Evolutionary conservation across 2,113 vertebrate species (phyloP).

Genomic region (Chroicocephalus ridibundus): DNA sequence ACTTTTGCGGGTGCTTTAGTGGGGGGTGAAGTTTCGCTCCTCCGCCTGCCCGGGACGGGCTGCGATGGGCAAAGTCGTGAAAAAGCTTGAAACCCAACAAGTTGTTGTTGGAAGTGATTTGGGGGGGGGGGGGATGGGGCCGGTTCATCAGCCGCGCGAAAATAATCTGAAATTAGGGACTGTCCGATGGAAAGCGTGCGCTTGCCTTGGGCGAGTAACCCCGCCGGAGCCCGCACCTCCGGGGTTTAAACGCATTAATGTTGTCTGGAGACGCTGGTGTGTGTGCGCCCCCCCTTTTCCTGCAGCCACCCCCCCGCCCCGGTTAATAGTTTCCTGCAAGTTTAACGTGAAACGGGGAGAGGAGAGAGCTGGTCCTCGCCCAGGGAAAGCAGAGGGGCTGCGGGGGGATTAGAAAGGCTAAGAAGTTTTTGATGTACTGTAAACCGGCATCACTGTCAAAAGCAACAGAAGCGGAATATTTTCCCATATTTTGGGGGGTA

Average conservation of each 20-base stretch:
- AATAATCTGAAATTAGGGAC: not conserved
- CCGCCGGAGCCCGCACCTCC: not conserved
- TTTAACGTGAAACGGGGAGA: not conserved
- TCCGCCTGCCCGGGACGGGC: not conserved
- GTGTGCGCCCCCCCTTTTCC: not conserved
- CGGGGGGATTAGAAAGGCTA: not conserved
- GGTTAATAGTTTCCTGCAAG: not conserved
- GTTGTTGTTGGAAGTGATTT: not conserved
- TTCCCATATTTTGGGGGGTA: fast-evolving
- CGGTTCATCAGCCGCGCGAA: not conserved
- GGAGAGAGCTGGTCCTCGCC: not conserved
- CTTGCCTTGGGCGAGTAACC: not conserved
- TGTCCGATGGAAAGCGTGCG: not conserved
- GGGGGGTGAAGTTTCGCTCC: not conserved
- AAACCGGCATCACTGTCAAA: not conserved
- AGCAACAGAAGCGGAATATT: not conserved
- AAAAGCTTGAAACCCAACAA: not conserved
- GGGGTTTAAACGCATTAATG: not conserved
- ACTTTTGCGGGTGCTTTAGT: not conserved
- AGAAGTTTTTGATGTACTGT: not conserved
- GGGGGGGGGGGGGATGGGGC: not conserved
- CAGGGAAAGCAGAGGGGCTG: not conserved
- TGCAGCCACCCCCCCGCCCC: too few relatives aligned
- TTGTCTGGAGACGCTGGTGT: not conserved
- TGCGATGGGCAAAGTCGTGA: not conserved